Conservation (phyloP, 2,113 vertebrate species). For the Cheirogaleus medius region DNA sequence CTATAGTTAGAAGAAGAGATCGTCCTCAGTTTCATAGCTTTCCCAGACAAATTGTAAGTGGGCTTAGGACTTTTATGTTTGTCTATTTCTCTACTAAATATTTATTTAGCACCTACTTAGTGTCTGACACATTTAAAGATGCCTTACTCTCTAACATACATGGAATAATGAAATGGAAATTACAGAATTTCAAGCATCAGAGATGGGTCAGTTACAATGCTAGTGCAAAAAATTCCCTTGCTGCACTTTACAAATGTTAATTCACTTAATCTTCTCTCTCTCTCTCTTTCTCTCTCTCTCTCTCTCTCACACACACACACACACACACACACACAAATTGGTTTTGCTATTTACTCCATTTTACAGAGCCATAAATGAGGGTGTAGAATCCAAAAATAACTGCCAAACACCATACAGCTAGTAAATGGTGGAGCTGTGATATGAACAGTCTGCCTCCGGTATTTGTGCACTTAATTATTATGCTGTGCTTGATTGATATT, state of each 20-base stretch:
- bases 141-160: neutral
- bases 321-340: neutral
- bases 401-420: neutral
- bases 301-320: neutral
- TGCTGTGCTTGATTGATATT: neutral
- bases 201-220: neutral
- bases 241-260: neutral
- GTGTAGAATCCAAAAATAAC: neutral
- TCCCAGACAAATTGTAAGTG: neutral
- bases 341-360: neutral
- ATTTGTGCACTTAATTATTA: neutral
- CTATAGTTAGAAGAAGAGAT: neutral
- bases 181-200: neutral
- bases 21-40: neutral
- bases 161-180: conserved; percentile 13
- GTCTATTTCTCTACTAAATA: neutral
- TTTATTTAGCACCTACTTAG: neutral
- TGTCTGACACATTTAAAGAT: neutral
- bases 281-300: too few relatives aligned
- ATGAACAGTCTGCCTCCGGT: neutral
- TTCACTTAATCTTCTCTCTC: neutral
- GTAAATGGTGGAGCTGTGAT: neutral
- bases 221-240: neutral
- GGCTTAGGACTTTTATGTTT: neutral
- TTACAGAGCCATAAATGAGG: neutral